Evolutionary conservation across 2,797 vertebrate genomes (phyloP).

Genomic region (Esox masquinongy): DNA sequence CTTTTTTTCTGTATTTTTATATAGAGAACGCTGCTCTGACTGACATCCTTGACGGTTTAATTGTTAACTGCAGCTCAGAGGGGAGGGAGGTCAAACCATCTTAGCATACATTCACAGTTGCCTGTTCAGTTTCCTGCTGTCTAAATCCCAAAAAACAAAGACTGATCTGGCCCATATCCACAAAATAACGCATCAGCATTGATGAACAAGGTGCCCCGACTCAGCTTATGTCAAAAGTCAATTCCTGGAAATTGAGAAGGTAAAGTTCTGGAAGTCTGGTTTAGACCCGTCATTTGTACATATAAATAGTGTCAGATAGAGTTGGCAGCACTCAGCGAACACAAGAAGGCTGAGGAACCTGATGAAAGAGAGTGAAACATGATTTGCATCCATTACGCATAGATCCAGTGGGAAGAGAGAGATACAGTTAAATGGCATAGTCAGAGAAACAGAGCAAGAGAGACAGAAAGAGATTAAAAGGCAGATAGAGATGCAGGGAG

Average conservation of each 20-base stretch:
- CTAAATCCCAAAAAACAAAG: conserved; percentile 37
- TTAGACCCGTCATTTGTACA: conserved; percentile 23
- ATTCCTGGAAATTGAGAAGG: conserved; percentile 56
- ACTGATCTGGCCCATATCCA: conserved; percentile 45
- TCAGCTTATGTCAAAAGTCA: conserved; percentile 54
- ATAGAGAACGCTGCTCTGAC: background rate
- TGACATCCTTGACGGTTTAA: background rate
- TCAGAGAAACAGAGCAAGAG: background rate
- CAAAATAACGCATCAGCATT: conserved; percentile 43
- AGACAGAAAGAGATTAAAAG: background rate
- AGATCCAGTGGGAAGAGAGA: conserved; percentile 41
- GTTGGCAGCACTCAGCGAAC: conserved; percentile 34
- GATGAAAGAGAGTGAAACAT: conserved; percentile 74
- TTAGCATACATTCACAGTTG: background rate
- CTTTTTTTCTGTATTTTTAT: background rate
- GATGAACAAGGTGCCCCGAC: conserved; percentile 31
- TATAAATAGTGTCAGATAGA: conserved; percentile 63
- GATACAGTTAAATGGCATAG: conserved; percentile 7
- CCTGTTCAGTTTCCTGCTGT: background rate
- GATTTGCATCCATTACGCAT: conserved; percentile 62
- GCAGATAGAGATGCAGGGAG: background rate
- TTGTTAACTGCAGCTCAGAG: background rate
- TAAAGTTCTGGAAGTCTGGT: conserved; percentile 22
- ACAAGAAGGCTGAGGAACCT: conserved; percentile 50
- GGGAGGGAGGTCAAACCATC: background rate